phyloP scores from a whole-genome alignment of 2,113 vertebrate genomes.

The Salvelinus sp. region DNA sequence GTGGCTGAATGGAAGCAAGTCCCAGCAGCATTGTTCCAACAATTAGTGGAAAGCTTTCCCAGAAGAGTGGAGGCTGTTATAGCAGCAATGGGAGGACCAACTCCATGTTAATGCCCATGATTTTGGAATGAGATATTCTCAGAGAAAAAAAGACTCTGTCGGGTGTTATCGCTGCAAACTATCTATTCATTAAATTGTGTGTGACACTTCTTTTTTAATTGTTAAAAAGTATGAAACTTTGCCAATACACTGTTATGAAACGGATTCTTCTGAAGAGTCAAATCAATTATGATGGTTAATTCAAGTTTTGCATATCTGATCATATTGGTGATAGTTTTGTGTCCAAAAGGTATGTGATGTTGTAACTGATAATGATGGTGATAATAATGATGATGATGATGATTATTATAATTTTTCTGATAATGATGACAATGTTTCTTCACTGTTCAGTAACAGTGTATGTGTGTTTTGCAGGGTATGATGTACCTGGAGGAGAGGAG shows the following conservation, averaged over 20 bases:
- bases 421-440: neutral
- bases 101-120: too few relatives aligned
- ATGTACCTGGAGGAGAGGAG: conserved; percentile 97
- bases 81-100: too few relatives aligned
- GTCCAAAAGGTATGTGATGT: neutral
- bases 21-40: too few relatives aligned
- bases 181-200: too few relatives aligned
- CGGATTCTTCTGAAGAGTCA: neutral
- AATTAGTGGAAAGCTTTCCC: too few relatives aligned
- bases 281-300: neutral
- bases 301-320: conserved; percentile 29
- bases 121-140: too few relatives aligned
- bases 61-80: too few relatives aligned
- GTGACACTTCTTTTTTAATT: conserved; percentile 18
- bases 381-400: neutral
- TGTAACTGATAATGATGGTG: conserved; percentile 34
- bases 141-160: too few relatives aligned
- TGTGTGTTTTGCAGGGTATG: conserved; percentile 84
- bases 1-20: too few relatives aligned
- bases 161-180: too few relatives aligned
- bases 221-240: conserved; percentile 2
- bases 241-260: conserved; percentile 25
- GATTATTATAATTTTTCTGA: too few relatives aligned
- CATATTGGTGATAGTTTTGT: neutral
- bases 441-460: conserved; percentile 6